phyloP scores from a whole-genome alignment of 1,140 invertebrate genomes.

The Cydia pomonella region DNA sequence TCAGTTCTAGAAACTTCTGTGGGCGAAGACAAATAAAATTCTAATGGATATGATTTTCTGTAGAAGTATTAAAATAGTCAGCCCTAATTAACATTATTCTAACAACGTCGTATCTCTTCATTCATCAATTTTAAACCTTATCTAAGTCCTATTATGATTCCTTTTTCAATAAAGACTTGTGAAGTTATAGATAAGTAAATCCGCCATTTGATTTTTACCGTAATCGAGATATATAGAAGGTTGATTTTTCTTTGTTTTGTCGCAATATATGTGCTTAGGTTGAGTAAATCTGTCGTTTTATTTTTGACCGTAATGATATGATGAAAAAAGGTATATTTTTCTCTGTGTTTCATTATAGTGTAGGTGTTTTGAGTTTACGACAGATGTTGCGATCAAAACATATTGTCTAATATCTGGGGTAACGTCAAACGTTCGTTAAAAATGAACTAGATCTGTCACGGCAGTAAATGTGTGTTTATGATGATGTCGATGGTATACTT shows the following conservation, averaged over 20 bases:
- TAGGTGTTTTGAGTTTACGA: too few species aligned
- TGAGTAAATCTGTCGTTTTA: too few species aligned
- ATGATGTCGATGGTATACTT: not conserved
- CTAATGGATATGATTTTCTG: conserved; percentile 11
- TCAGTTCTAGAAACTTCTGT: not conserved
- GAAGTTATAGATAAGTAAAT: too few species aligned
- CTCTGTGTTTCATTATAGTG: too few species aligned
- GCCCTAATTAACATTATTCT: not conserved
- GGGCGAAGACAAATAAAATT: conserved; percentile 13
- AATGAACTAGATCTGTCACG: not conserved
- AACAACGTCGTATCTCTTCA: not conserved
- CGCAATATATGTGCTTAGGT: not conserved
- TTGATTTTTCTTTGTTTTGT: not conserved
- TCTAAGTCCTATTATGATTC: too few species aligned
- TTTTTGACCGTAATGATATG: too few species aligned
- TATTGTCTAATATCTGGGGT: too few species aligned
- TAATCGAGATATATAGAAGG: not conserved
- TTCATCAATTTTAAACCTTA: not conserved
- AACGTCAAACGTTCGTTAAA: not conserved
- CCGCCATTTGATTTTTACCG: too few species aligned
- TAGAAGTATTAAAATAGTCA: not conserved
- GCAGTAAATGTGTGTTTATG: not conserved
- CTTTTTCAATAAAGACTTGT: too few species aligned
- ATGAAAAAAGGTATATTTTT: too few species aligned
- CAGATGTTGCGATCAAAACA: too few species aligned